These are phyloP conservation scores for Miniopterus natalensis DNA, from an alignment of 2,113 vertebrate species.

Conservation along the genomic window DNA sequence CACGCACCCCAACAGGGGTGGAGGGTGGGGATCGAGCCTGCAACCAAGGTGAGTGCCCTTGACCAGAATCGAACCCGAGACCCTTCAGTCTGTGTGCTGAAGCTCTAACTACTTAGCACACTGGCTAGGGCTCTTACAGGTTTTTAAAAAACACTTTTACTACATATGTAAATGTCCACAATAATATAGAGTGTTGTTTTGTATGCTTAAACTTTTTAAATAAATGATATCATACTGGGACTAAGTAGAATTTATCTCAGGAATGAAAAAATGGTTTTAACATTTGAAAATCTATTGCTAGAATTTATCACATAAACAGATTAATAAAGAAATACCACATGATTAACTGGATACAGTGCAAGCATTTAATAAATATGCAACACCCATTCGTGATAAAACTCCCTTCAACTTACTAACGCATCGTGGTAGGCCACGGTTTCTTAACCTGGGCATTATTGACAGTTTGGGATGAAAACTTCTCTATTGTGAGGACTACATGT, in stretches of 20 bases:
- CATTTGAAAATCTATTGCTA: conserved; percentile 45
- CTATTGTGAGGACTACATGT: background rate
- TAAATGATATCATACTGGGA: conserved; percentile 47
- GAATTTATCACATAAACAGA: conserved; percentile 41
- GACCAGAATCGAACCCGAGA: too few relatives aligned
- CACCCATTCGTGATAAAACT: background rate
- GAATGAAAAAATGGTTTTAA: conserved; percentile 54
- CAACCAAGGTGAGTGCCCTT: too few relatives aligned
- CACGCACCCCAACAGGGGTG: too few relatives aligned
- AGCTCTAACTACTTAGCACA: too few relatives aligned
- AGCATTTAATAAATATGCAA: background rate
- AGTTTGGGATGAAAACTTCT: background rate
- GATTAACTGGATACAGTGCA: background rate
- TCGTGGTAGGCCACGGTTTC: background rate
- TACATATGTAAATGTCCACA: background rate
- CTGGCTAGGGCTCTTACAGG: background rate
- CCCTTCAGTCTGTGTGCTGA: too few relatives aligned
- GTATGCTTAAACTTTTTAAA: conserved; percentile 15
- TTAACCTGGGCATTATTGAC: background rate
- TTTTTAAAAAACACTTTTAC: background rate
- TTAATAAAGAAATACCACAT: conserved; percentile 25
- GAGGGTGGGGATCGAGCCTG: too few relatives aligned
- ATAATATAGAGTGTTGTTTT: background rate
- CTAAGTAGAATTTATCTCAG: conserved; percentile 16
- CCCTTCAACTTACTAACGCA: background rate